Conservation (phyloP, 2,113 vertebrate genomes). For the Benthochromis sp. region DNA sequence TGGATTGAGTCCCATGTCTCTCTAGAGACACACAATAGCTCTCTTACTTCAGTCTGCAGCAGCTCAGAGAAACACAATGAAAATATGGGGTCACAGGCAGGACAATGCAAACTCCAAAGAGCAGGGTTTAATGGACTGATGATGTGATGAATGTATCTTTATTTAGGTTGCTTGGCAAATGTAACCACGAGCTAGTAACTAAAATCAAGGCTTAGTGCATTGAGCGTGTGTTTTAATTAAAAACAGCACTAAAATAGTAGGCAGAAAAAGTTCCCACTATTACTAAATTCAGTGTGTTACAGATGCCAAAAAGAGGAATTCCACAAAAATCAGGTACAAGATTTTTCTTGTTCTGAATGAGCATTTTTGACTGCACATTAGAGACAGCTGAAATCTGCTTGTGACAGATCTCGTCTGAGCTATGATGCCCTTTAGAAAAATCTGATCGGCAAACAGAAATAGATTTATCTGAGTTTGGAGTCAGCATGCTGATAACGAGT, state of each 20-base stretch:
- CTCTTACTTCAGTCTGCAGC: not conserved
- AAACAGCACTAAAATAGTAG: not conserved
- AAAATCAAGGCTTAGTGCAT: not conserved
- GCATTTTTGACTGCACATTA: not conserved
- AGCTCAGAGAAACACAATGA: not conserved
- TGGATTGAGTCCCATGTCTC: not conserved
- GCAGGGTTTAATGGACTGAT: not conserved
- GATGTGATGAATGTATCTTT: not conserved
- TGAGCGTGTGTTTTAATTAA: not conserved
- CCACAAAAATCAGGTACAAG: not conserved
- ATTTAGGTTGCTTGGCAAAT: not conserved
- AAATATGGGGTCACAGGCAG: not conserved
- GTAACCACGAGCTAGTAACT: not conserved
- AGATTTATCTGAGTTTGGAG: not conserved
- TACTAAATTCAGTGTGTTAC: not conserved
- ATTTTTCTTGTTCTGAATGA: not conserved
- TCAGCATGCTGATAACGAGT: conserved; percentile 7
- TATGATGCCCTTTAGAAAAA: not conserved
- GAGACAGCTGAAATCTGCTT: not conserved
- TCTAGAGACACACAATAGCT: not conserved
- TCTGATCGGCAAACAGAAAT: conserved; percentile 17
- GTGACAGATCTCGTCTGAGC: not conserved
- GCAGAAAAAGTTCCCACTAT: not conserved
- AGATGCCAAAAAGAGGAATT: not conserved
- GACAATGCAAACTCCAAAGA: not conserved